phyloP scores from a whole-genome alignment of 2,888 invertebrate genomes.

The Crioceris asparagi region DNA sequence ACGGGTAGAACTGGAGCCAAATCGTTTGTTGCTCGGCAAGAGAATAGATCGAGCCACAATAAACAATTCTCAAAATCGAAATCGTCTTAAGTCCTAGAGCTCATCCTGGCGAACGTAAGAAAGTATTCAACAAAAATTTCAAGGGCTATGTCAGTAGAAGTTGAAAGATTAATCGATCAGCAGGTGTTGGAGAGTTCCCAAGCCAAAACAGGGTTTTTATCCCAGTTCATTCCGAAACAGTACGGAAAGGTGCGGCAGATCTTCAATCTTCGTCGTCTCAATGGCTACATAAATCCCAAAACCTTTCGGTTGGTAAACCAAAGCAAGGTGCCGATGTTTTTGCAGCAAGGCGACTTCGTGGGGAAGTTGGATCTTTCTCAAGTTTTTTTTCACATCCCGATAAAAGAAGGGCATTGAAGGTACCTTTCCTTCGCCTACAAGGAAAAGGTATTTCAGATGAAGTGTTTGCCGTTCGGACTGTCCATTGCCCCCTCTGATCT shows the following conservation, averaged over 20 bases:
- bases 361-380: slow-evolving; percentile 18
- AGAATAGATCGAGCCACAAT: slow-evolving; percentile 6
- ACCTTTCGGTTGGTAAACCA: slow-evolving; percentile 16
- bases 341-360: slow-evolving; percentile 14
- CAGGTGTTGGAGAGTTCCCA: slow-evolving; percentile 2
- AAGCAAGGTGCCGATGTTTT: slow-evolving; percentile 15
- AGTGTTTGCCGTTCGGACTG: slow-evolving; percentile 21
- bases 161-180: background rate
- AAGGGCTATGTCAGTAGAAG: slow-evolving; percentile 4
- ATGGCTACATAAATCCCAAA: slow-evolving; percentile 8
- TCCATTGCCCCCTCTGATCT: slow-evolving; percentile 20
- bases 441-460: slow-evolving; percentile 13
- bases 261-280: slow-evolving; percentile 14
- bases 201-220: slow-evolving; percentile 9
- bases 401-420: slow-evolving; percentile 11
- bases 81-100: slow-evolving; percentile 7
- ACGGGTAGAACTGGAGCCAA: slow-evolving; percentile 4
- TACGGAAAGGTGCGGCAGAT: slow-evolving; percentile 11
- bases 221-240: slow-evolving; percentile 11
- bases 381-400: slow-evolving; percentile 18
- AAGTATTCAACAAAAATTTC: slow-evolving; percentile 2
- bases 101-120: slow-evolving; percentile 1
- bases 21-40: slow-evolving; percentile 5
- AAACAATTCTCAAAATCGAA: slow-evolving; percentile 7
- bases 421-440: slow-evolving; percentile 11